Evolutionary conservation across 1,140 invertebrate genomes (phyloP).

Genomic region (Leptonema lineaticorne): DNA sequence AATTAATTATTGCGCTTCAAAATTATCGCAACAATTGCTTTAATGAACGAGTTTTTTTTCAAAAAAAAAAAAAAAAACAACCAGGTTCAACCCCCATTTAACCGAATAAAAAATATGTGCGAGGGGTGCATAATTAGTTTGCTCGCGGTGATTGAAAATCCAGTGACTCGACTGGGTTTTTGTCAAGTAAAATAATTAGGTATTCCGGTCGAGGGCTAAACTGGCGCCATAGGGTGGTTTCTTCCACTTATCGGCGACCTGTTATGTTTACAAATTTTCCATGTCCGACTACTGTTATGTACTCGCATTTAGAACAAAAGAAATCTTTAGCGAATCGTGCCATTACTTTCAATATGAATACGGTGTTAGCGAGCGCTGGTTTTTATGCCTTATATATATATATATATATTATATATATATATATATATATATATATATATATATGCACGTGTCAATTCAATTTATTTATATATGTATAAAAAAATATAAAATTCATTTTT

Average conservation of each 20-base stretch:
- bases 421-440: not conserved
- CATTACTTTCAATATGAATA: not conserved
- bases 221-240: constrained; percentile 33
- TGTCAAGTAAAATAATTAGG: constrained; percentile 36
- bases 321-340: constrained; percentile 3
- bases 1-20: too few species aligned
- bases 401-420: not conserved
- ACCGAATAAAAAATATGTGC: not conserved
- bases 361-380: too few species aligned
- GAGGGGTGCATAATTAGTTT: not conserved
- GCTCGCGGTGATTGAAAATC: not conserved
- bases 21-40: too few species aligned
- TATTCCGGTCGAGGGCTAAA: constrained; percentile 33
- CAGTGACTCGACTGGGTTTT: constrained; percentile 3
- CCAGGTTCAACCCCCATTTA: not conserved
- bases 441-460: not conserved
- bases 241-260: constrained; percentile 38
- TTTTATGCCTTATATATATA: not conserved
- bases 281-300: constrained; percentile 29
- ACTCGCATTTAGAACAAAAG: constrained; percentile 28
- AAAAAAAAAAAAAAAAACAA: not conserved
- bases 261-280: constrained; percentile 41
- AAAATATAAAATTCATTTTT: too few species aligned
- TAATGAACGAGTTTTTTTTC: not conserved
- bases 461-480: not conserved